Percentiles rank a stretch among this genome's conserved stretches.
These are phyloP conservation scores for Oegoconia quadripuncta DNA, from an alignment of 2,888 invertebrate species.

Conservation along the genomic window DNA sequence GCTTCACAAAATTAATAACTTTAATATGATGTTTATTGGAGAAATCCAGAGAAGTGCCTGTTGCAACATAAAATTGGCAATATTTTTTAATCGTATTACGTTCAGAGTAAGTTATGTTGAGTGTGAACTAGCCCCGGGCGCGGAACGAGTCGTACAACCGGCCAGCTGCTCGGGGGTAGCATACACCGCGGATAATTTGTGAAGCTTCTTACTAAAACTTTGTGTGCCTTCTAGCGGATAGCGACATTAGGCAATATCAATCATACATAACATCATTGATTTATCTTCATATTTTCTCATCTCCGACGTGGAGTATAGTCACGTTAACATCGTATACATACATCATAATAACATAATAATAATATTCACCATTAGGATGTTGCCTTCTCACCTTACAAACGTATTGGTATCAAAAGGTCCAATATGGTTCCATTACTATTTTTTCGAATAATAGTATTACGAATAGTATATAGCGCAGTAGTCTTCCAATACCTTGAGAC, in stretches of 20 bases:
- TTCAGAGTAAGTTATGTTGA: slow-evolving; percentile 60
- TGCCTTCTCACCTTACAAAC: slow-evolving; percentile 45
- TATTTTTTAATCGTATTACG: slow-evolving; percentile 72
- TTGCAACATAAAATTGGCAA: slow-evolving; percentile 77
- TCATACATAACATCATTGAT: slow-evolving; percentile 60
- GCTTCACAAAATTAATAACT: slow-evolving; percentile 66
- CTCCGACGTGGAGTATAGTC: slow-evolving; percentile 40
- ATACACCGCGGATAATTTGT: slow-evolving; percentile 53
- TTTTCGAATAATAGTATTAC: slow-evolving; percentile 65
- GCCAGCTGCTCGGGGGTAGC: slow-evolving; percentile 17
- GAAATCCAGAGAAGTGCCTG: slow-evolving; percentile 78
- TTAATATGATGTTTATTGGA: slow-evolving; percentile 77
- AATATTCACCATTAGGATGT: slow-evolving; percentile 55
- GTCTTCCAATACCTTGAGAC: slow-evolving; percentile 76
- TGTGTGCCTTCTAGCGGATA: slow-evolving; percentile 79
- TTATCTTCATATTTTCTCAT: slow-evolving; percentile 47
- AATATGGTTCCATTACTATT: slow-evolving; percentile 47
- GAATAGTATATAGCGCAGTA: slow-evolving; percentile 73
- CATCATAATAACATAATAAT: no score
- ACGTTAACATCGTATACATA: slow-evolving; percentile 42
- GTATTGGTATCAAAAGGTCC: slow-evolving; percentile 39
- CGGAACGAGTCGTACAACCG: slow-evolving; percentile 19
- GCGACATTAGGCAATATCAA: slow-evolving; percentile 73
- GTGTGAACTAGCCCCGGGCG: slow-evolving; percentile 31
- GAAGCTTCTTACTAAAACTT: slow-evolving; percentile 77